Percentiles rank a stretch among this genome's conserved stretches.
Evolutionary conservation across 2,888 invertebrate genomes (phyloP).

Genomic region (Euspilapteryx auroguttella): DNA sequence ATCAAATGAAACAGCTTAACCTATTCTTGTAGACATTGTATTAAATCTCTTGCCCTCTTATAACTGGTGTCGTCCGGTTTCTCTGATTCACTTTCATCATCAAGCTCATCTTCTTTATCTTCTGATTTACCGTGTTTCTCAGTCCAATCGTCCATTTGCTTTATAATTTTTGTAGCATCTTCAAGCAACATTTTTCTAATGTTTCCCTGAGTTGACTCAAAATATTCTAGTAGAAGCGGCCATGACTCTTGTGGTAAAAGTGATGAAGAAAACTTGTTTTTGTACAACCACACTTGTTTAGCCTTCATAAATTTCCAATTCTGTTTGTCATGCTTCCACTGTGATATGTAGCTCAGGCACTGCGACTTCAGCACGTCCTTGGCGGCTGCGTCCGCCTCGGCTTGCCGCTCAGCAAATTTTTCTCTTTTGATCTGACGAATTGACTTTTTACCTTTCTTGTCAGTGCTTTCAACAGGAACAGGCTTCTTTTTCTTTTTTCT

Average conservation of each 20-base stretch:
- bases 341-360: slow-evolving; percentile 67
- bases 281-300: slow-evolving; percentile 75
- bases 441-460: slow-evolving; percentile 54
- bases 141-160: slow-evolving; percentile 59
- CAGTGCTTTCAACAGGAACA: slow-evolving; percentile 19
- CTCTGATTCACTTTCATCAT: slow-evolving; percentile 12
- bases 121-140: slow-evolving; percentile 24
- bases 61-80: slow-evolving; percentile 49
- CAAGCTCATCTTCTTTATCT: slow-evolving; percentile 19
- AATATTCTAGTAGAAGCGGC: slow-evolving; percentile 69
- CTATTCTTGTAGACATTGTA: slow-evolving; percentile 65
- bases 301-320: slow-evolving; percentile 84
- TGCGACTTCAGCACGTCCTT: slow-evolving; percentile 61
- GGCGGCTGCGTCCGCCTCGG: slow-evolving; percentile 50
- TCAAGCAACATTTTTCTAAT: slow-evolving; percentile 64
- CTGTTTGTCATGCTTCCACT: slow-evolving; percentile 70
- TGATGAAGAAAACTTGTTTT: slow-evolving; percentile 65
- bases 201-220: slow-evolving; percentile 69
- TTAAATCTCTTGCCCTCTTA: slow-evolving; percentile 65
- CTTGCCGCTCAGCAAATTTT: slow-evolving; percentile 59
- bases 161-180: slow-evolving; percentile 66
- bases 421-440: slow-evolving; percentile 68
- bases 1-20: slow-evolving; percentile 15
- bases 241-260: slow-evolving; percentile 66
- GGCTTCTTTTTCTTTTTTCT: slow-evolving; percentile 25